These are phyloP conservation scores for Rhynchomys soricoides DNA, from an alignment of 2,113 vertebrate species.

Conservation along the genomic window DNA sequence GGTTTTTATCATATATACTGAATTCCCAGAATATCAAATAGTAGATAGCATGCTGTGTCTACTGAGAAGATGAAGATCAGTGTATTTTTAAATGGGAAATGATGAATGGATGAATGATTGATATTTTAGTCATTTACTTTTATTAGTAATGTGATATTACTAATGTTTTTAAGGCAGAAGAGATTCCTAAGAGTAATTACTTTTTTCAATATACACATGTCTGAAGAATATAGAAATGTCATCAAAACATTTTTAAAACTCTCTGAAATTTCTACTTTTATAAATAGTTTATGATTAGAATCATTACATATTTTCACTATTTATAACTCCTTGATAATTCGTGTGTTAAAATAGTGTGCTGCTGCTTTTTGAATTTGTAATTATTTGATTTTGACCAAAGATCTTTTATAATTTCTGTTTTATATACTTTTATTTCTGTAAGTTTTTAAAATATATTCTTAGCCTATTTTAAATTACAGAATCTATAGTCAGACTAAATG, in stretches of 20 bases:
- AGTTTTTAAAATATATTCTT: background rate
- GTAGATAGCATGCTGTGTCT: background rate
- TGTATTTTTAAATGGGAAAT: background rate
- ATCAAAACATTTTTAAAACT: background rate
- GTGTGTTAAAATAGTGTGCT: background rate
- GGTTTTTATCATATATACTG: background rate
- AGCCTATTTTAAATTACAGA: background rate
- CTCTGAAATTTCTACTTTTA: background rate
- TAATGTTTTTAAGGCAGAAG: background rate
- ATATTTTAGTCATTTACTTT: background rate
- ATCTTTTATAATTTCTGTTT: background rate
- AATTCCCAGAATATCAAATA: background rate
- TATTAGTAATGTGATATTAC: background rate
- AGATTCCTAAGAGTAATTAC: background rate
- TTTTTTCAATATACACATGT: background rate
- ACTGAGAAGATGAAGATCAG: background rate
- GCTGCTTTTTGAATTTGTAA: background rate
- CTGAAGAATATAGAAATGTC: background rate
- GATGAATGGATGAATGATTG: background rate
- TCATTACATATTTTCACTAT: background rate
- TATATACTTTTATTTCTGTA: background rate
- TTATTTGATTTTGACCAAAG: background rate
- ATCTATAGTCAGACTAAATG: background rate
- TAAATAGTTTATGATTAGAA: background rate
- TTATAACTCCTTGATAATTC: background rate